A percentile compares a stretch with the other conserved stretches of the same genome.
phyloP scores from a whole-genome alignment of 2,888 invertebrate genomes.

The Proisotoma minuta region DNA sequence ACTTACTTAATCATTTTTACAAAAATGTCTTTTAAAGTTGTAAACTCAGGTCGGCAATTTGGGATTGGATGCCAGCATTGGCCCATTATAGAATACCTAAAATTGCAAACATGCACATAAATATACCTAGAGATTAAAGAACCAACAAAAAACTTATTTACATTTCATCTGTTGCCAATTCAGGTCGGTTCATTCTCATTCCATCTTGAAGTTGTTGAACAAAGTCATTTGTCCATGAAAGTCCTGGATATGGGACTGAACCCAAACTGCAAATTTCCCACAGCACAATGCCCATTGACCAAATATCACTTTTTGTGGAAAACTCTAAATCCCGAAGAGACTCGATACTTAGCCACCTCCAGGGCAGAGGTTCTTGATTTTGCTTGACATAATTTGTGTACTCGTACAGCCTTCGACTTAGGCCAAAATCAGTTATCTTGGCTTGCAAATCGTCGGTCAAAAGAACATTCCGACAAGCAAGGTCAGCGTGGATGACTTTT shows the following conservation, averaged over 20 bases:
- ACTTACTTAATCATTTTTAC: too few relatives aligned
- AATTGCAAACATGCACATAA: not conserved
- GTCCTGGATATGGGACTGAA: conserved; percentile 16
- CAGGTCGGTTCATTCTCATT: conserved; percentile 8
- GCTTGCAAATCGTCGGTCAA: not conserved
- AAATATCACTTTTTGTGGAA: conserved; percentile 14
- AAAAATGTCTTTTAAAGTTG: too few relatives aligned
- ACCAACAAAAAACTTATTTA: not conserved
- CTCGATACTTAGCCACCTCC: conserved; percentile 20
- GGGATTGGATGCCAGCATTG: not conserved
- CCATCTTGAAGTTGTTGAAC: conserved; percentile 7
- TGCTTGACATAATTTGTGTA: conserved; percentile 21
- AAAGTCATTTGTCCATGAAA: conserved; percentile 16
- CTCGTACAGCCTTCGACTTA: conserved; percentile 17
- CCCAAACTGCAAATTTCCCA: conserved; percentile 19
- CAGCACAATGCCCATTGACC: conserved; percentile 12
- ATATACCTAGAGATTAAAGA: not conserved
- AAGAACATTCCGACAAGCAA: conserved; percentile 16
- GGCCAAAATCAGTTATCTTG: conserved; percentile 22
- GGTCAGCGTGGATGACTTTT: conserved; percentile 8
- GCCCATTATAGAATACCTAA: conserved; percentile 4
- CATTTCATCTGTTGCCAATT: conserved; percentile 4
- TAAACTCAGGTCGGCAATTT: not conserved
- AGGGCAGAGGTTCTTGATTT: conserved; percentile 22
- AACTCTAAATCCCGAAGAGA: conserved; percentile 10